Conservation (phyloP, 1,140 invertebrate species). For the Maconellicoccus hirsutus region DNA sequence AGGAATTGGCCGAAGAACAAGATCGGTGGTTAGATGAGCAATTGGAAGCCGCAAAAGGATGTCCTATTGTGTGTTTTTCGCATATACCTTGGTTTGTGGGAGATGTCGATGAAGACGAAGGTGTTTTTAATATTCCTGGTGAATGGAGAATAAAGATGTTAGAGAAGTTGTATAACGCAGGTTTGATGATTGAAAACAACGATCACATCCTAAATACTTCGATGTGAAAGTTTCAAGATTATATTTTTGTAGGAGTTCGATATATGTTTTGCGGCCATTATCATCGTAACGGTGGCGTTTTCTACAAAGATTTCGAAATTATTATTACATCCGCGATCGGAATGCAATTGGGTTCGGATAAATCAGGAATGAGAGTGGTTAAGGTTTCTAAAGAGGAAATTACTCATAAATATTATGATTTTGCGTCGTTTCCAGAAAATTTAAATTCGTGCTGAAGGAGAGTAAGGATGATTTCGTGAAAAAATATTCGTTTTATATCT, state of each 20-base stretch:
- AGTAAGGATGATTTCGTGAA: too few relatives aligned
- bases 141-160: conserved; percentile 35
- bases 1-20: conserved; percentile 36
- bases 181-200: conserved; percentile 29
- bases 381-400: conserved; percentile 34
- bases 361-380: conserved; percentile 39
- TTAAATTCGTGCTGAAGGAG: too few relatives aligned
- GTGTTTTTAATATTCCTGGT: conserved; percentile 39
- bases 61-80: conserved; percentile 39
- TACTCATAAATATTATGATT: conserved; percentile 35
- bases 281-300: conserved; percentile 42
- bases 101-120: conserved; percentile 34
- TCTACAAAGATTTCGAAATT: conserved; percentile 38
- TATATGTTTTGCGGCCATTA: conserved; percentile 46
- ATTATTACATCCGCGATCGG: conserved; percentile 44
- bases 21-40: conserved; percentile 37
- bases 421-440: conserved; percentile 16
- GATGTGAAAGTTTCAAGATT: conserved; percentile 7
- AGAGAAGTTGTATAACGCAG: conserved; percentile 36
- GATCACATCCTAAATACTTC: too few relatives aligned
- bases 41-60: conserved; percentile 29
- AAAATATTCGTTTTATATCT: too few relatives aligned
- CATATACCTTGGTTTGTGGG: conserved; percentile 44
- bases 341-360: conserved; percentile 38
- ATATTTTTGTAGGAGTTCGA: conserved; percentile 34